Evolutionary conservation across 1,140 invertebrate species (phyloP).

Genomic region (Asobara japonica): DNA sequence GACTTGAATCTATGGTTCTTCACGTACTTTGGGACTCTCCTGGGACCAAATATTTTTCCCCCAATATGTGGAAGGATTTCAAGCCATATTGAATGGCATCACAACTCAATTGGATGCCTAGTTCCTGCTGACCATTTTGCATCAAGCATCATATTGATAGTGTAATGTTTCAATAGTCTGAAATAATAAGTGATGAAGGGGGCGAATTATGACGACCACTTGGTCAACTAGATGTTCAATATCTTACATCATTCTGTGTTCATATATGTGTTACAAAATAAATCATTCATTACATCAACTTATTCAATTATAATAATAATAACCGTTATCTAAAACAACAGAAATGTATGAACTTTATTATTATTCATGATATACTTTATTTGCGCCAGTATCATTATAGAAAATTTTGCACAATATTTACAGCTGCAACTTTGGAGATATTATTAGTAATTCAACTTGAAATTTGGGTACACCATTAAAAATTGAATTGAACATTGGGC

Average conservation of each 20-base stretch:
- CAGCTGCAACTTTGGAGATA: not conserved
- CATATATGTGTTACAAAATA: conserved; percentile 38
- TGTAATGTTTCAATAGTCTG: conserved; percentile 6
- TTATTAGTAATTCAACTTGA: not conserved
- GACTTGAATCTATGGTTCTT: conserved; percentile 29
- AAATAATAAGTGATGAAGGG: conserved; percentile 23
- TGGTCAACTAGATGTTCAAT: no score
- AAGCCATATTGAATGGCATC: not conserved
- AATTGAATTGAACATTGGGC: no score
- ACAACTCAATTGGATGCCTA: no score
- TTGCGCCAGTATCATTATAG: conserved; percentile 10
- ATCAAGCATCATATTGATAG: not conserved
- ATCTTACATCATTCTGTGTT: conserved; percentile 48
- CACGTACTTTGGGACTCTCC: conserved; percentile 12
- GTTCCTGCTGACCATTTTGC: not conserved
- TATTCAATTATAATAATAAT: conserved; percentile 33
- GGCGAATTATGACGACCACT: conserved; percentile 4
- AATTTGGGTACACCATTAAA: not conserved
- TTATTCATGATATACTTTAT: conserved; percentile 13
- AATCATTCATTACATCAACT: conserved; percentile 44
- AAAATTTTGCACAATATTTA: not conserved
- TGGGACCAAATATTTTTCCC: conserved; percentile 27
- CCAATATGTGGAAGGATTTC: conserved; percentile 23
- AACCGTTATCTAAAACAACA: no score
- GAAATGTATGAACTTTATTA: not conserved